Evolutionary conservation across 2,888 invertebrate genomes (phyloP).

Genomic region (Monoplex corrugatus): DNA sequence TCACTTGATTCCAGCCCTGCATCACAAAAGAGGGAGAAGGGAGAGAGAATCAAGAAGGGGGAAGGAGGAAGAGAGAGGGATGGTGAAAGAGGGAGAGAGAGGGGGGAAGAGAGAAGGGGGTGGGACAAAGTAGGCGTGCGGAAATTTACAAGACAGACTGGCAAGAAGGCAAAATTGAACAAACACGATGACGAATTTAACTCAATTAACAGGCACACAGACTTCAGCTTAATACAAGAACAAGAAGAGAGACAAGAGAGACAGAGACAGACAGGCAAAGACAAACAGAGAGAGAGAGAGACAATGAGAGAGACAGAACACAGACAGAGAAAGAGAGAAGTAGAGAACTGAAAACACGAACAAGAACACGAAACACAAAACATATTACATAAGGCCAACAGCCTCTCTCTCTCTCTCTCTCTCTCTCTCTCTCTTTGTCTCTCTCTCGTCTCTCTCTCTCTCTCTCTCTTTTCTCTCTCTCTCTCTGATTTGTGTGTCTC

Average conservation of each 20-base stretch:
- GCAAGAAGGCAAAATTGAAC: not conserved
- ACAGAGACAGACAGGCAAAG: not conserved
- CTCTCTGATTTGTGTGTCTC: not conserved
- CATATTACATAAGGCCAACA: too few species aligned
- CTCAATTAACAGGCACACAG: not conserved
- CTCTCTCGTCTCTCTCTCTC: conserved; percentile 11
- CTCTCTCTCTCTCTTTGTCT: conserved; percentile 10
- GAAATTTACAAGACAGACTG: not conserved
- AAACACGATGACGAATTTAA: not conserved
- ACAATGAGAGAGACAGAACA: too few species aligned
- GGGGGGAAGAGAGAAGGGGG: not conserved
- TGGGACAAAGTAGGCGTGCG: not conserved
- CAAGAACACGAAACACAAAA: too few species aligned
- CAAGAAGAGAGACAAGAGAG: too few species aligned
- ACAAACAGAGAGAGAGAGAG: not conserved
- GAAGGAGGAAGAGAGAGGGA: not conserved
- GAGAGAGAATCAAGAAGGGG: too few species aligned
- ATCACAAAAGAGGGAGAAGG: too few species aligned
- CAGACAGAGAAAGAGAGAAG: too few species aligned
- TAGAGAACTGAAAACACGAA: too few species aligned
- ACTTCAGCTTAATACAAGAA: too few species aligned
- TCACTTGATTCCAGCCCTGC: too few species aligned
- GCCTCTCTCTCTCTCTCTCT: not conserved
- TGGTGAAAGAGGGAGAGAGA: not conserved
- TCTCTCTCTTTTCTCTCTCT: conserved; percentile 22